Evolutionary conservation across 2,797 vertebrate genomes (phyloP), one percentile per base, ranked within the genome.

Genomic region (Lacerta viridis): DNA sequence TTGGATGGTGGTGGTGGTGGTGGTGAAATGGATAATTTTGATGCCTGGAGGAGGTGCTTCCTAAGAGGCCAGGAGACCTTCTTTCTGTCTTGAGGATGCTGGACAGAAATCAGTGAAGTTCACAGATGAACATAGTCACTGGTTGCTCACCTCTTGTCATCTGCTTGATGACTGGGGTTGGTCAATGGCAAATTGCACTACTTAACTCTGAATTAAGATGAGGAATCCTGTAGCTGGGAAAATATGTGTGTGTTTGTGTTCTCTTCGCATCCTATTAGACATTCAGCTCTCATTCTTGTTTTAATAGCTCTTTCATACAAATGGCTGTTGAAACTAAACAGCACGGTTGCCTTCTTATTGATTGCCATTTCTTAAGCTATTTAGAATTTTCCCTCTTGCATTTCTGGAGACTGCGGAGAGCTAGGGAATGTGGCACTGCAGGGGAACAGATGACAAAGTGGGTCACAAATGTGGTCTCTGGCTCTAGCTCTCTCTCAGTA

Each of bases 391-490:
- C 3, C 89, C 64, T 93, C 92, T 90, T 89, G 13, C 3, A 18
- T 93, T 91, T 90, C 41, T 83, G 13, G 69, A 88, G 75, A 86
- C 59, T 77, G 9, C 9, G 18, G 64, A 72, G 10, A 83, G 81
- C 17, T 71, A 0, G 6, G 29, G 94, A 94, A 90, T 81, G 7
- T 92, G 27, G 39, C 10, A 78, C 36, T 91, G 0, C 5, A 88
- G 39, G 1, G 86, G 76, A 86, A 91, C 20, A 95, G 92, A 94
- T 2, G 4, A 68, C 83, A 84, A 93, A 91, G 39, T 92, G n/a
- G 15, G 13, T 93, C 55, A 91, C 39, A 90, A 90, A 90, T 85
- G 20, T 69, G 91, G 74, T 88, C 91, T 90, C 61, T 39, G 84
- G 86, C 10, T 91, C 64, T 93, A 59, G 85, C 89, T 90, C 69